Base-by-base conservation (phyloP, 1,140 invertebrate genomes). In the Tribolium castaneum region DNA sequence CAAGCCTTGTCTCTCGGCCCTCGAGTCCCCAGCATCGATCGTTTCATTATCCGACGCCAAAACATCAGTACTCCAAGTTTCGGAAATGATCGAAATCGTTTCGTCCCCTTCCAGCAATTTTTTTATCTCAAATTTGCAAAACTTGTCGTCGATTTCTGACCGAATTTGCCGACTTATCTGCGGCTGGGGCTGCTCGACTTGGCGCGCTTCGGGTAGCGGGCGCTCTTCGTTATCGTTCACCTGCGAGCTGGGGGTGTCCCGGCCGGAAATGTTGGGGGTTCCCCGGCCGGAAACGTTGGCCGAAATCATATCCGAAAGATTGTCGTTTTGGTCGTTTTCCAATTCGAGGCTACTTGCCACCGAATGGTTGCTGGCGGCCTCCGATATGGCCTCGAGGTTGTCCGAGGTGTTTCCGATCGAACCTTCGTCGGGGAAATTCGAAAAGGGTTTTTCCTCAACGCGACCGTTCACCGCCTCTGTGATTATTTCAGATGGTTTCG, bases 51-150 rank as follows among this genome's bases (percentile, higher is more conserved):
- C 97, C 79, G 96, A 97, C 0, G 96, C 96, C 54, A 98, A 87
- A 59, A 98, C 97, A 88, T 99, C 97, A 0, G 97, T 99, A 75
- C 96, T 98, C 97, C 97, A 99, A 1, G 97, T 98, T 87, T 99
- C 97, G 78, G 96, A 98, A 54, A 98, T 97, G 82, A 98, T 93
- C 13, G 97, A 98, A 81, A 97, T 92, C 1, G 97, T 97, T 88
- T 99, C 97, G 86, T 98, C 97, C 0, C 83, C 94, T 89, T 95
- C 94, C 72, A 94, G 90, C 34, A 96, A 87, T 84, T 95, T 95
- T 86, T 95, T 97, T 34, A 99, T 97, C 85, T 98, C 97, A 88
- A 99, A 99, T 88, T 98, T 98, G 83, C 98, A 98, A 91, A 99
- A 99, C 87, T 99, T 98, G 78, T 99, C 98, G 82, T 99, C 97